These are phyloP conservation scores for Dyspetes luteomarginatus DNA, from an alignment of 2,888 invertebrate species.

Conservation along the genomic window DNA sequence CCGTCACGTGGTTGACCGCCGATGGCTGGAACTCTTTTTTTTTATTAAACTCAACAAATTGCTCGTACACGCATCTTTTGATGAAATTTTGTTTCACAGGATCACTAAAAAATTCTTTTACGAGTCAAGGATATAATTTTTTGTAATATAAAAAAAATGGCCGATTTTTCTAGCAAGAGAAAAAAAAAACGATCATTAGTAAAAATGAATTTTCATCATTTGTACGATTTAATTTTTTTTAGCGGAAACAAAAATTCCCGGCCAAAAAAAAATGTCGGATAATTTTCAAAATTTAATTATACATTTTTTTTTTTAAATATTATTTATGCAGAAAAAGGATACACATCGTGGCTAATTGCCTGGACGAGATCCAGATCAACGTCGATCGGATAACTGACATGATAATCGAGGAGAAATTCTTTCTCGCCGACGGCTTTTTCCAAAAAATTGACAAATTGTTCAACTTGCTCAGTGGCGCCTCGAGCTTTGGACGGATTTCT, in stretches of 20 bases:
- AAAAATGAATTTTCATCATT: no score
- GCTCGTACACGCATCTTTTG: conserved; percentile 84
- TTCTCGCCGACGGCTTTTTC: conserved; percentile 85
- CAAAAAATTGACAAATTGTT: conserved; percentile 83
- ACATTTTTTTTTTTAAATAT: no score
- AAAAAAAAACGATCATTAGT: no score
- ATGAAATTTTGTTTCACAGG: conserved; percentile 85
- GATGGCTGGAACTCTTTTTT: not conserved
- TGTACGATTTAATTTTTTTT: not conserved
- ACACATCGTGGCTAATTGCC: conserved; percentile 88
- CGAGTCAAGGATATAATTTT: conserved; percentile 70
- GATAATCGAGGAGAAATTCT: conserved; percentile 89
- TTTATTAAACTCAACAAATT: conserved; percentile 81
- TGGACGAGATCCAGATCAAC: conserved; percentile 88
- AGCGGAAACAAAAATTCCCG: no score
- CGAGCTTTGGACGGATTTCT: conserved; percentile 72
- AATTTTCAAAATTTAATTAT: no score
- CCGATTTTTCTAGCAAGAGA: no score
- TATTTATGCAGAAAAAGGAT: conserved; percentile 84
- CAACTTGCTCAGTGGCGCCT: conserved; percentile 77
- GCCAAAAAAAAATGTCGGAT: not conserved
- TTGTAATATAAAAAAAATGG: no score
- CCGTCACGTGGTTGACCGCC: conserved; percentile 7
- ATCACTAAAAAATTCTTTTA: conserved; percentile 82
- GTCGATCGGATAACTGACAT: conserved; percentile 87